Evolutionary conservation across 2,797 vertebrate species (phyloP).

Genomic region (Ptychadena robeensis): DNA sequence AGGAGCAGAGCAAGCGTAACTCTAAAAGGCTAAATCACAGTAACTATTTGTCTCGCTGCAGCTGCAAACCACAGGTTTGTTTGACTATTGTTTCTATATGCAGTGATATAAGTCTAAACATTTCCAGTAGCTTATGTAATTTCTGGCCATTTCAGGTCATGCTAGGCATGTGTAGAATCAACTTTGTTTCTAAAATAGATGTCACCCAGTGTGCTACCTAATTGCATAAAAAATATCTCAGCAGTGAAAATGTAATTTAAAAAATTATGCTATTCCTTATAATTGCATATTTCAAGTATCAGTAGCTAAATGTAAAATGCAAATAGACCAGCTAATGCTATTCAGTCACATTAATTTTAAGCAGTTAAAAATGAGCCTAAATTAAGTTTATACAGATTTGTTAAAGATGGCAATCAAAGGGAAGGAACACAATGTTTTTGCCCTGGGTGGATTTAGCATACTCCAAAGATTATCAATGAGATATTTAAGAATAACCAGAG

Average conservation of each 20-base stretch:
- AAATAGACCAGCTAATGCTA: conserved; percentile 16
- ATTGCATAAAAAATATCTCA: conserved; percentile 14
- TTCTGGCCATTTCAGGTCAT: not conserved
- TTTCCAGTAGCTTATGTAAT: not conserved
- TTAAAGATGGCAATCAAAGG: not conserved
- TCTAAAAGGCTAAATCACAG: too few relatives aligned
- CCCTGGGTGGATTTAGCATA: not conserved
- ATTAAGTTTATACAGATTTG: not conserved
- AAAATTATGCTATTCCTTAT: not conserved
- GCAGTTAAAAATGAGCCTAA: conserved; percentile 9
- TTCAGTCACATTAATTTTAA: not conserved
- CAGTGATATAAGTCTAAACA: not conserved
- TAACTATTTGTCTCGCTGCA: too few relatives aligned
- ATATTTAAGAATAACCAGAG: not conserved
- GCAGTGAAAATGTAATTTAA: conserved; percentile 18
- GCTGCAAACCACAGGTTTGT: too few relatives aligned
- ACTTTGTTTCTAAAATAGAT: not conserved
- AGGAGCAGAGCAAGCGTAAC: too few relatives aligned
- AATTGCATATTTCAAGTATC: conserved; percentile 12
- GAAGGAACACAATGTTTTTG: not conserved
- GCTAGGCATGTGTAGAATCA: not conserved
- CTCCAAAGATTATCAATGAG: not conserved
- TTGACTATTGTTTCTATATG: too few relatives aligned
- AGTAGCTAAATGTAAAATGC: conserved; percentile 1
- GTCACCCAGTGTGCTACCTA: not conserved